Evolutionary conservation across 2,113 vertebrate genomes (phyloP), one percentile per base, ranked within the genome.

Genomic region (Scomber japonicus): DNA sequence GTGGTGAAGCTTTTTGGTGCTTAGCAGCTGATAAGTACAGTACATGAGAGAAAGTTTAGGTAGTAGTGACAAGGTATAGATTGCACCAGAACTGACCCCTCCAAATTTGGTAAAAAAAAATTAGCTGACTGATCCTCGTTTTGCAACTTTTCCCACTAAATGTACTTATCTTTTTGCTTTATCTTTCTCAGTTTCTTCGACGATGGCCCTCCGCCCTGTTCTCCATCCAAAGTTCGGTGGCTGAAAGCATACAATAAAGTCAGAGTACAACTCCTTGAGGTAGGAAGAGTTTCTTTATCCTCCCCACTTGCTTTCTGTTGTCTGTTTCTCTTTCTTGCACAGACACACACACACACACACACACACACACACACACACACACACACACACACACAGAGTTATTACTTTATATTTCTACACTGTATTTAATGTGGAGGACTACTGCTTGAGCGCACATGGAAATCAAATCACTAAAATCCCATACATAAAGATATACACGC

Each of bases 241-340:
- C 82, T 94, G 30, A 94, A 92, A 53, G 88, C 91, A 0, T 94
- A 91, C 92, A 91, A 92, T 89, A 91, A 81, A 91, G 91, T 94
- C n/a, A 87, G 92, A 65, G 68, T 81, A 3, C 80, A 81, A 40
- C 82, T 91, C 0, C 86, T 88, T 0, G 78, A 92, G 91, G 93
- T 94, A 91, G 48, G 82, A 81, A 21, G 30, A 31, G 31, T 40
- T 30, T 68, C 4, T 71, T 11, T 66, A 0, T 27, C 46, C 16
- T n/a, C 13, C 9, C 11, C 16, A 11, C 5, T 30, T 63, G 0
- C 24, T 69, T 6, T 65, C 35, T 62, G 16, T 81, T 14, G 5
- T 69, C 66, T 57, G 0, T 44, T 16, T 71, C 50, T 45, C 30
- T 79, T 14, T 69, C 31, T 0, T 31, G n/a, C 61, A 64, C 49